Evolutionary conservation across 2,797 vertebrate genomes (phyloP).

Genomic region (Kryptopterus vitreolus): DNA sequence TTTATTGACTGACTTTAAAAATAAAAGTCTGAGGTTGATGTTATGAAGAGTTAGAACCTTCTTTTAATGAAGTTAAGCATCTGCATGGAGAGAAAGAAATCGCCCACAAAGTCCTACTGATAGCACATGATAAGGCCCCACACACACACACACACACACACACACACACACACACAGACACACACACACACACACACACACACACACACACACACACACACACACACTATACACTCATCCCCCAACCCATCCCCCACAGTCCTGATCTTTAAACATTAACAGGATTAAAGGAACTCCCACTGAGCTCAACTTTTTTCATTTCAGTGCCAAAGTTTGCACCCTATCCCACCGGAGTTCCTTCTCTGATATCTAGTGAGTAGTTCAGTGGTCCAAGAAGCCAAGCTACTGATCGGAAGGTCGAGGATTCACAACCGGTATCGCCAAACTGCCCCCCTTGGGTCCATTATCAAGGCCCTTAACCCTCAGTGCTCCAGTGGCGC

Average conservation of each 20-base stretch:
- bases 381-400: too few species aligned
- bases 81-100: neutral
- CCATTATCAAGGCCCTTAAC: too few species aligned
- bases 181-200: neutral
- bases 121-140: neutral
- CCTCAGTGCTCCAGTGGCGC: too few species aligned
- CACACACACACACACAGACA: too few species aligned
- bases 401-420: too few species aligned
- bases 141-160: slow-evolving; percentile 6
- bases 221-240: too few species aligned
- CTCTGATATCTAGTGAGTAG: too few species aligned
- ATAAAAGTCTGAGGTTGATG: neutral
- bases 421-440: too few species aligned
- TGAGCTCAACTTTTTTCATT: neutral
- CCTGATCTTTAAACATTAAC: slow-evolving; percentile 14
- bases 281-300: slow-evolving; percentile 7
- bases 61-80: neutral
- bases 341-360: too few species aligned
- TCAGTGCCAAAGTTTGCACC: neutral
- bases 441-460: too few species aligned
- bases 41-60: neutral
- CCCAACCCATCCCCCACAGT: neutral
- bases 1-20: too few species aligned
- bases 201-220: slow-evolving; percentile 4
- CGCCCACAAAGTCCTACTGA: neutral